Evolutionary conservation across 2,888 invertebrate species (phyloP).

Genomic region (Hypsopygia costalis): DNA sequence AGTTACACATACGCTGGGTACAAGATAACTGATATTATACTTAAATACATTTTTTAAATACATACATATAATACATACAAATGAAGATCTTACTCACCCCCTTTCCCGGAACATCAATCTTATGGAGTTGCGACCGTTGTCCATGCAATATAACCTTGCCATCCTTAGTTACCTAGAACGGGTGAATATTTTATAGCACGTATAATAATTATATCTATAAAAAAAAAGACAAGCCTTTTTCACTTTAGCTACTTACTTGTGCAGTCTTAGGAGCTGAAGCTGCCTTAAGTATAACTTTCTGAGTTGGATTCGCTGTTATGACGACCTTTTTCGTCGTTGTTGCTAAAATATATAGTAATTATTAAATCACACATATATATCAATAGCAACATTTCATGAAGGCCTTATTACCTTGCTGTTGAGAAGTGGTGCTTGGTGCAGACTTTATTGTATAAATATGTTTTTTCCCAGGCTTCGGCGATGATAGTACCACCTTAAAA

Average conservation of each 20-base stretch:
- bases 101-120: conserved; percentile 86
- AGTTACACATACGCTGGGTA: too few species aligned
- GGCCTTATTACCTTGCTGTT: conserved; percentile 4
- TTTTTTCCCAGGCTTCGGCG: conserved; percentile 65
- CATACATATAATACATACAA: too few species aligned
- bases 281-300: conserved; percentile 55
- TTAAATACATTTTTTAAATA: too few species aligned
- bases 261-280: conserved; percentile 40
- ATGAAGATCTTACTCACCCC: conserved; percentile 83
- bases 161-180: conserved; percentile 46
- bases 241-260: conserved; percentile 46
- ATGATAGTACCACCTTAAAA: conserved; percentile 60
- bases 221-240: too few species aligned
- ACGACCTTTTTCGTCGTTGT: conserved; percentile 50
- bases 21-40: too few species aligned
- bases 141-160: conserved; percentile 35
- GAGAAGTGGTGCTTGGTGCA: neutral
- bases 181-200: neutral
- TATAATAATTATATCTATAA: conserved; percentile 1
- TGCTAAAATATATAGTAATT: conserved; percentile 16
- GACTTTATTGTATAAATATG: conserved; percentile 79
- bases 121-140: conserved; percentile 81
- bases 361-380: neutral
- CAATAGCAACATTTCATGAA: neutral
- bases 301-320: conserved; percentile 42